Percentiles rank a stretch among this genome's conserved stretches.
Evolutionary conservation across 1,140 invertebrate species (phyloP).

Genomic region (Drosophila trapezifrons): DNA sequence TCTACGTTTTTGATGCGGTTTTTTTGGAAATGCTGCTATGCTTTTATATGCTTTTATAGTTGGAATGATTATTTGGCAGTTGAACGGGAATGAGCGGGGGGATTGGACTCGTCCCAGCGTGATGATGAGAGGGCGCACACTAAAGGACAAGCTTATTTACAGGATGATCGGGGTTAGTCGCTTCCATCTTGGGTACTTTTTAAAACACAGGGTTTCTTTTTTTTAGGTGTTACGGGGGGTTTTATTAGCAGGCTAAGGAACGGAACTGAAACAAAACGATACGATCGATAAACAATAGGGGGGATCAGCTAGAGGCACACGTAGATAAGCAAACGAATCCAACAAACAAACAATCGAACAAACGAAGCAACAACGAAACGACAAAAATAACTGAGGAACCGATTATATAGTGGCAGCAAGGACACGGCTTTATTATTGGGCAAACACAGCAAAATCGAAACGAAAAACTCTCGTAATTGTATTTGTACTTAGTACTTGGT

Average conservation of each 20-base stretch:
- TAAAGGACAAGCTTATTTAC: conserved; percentile 79
- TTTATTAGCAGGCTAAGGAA: conserved; percentile 43
- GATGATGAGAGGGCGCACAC: conserved; percentile 58
- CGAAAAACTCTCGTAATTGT: conserved; percentile 48
- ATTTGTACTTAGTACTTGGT: conserved; percentile 22
- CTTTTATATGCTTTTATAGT: conserved; percentile 59
- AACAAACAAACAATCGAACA: conserved; percentile 68
- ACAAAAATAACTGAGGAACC: conserved; percentile 71
- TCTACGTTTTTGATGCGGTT: conserved; percentile 59
- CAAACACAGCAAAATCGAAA: conserved; percentile 53
- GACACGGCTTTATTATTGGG: conserved; percentile 25
- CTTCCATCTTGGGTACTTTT: conserved; percentile 11
- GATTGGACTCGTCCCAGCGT: conserved; percentile 41
- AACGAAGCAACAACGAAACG: conserved; percentile 75
- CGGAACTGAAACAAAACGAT: conserved; percentile 60
- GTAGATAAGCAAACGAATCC: conserved; percentile 59
- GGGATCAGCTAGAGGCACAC: conserved; percentile 66
- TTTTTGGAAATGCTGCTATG: conserved; percentile 57
- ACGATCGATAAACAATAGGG: conserved; percentile 34
- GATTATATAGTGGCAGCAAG: conserved; percentile 33
- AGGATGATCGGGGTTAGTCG: conserved; percentile 65
- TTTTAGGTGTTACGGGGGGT: conserved; percentile 18
- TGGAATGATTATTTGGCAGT: conserved; percentile 28
- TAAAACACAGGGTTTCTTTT: conserved; percentile 18
- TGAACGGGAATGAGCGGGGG: conserved; percentile 2